Evolutionary conservation across 2,113 vertebrate genomes (phyloP), one percentile per base, ranked within the genome.

Genomic region (Gyps fulvus): DNA sequence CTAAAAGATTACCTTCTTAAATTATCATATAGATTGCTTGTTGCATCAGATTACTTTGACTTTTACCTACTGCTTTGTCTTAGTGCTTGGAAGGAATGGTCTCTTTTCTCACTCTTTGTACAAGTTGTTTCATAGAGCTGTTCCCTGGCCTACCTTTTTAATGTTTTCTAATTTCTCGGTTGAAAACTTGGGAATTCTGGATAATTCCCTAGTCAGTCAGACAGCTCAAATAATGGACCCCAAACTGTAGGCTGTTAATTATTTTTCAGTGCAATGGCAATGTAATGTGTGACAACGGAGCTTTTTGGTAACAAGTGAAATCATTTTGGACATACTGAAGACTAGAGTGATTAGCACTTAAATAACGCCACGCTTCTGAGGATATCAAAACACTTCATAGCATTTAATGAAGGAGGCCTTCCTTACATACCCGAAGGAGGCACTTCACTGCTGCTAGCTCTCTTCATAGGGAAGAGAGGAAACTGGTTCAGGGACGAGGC

Each of bases 201-300:
- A 87, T 98, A 98, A 98, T 98, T 98, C 97, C 96, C 97, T 94
- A 90, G 97, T 96, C 94, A 95, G 83, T 94, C 97, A 98, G 96
- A 95, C 94, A 95, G 96, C 96, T 80, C 80, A 97, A 96, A 95
- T 97, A 98, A 98, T 95, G 93, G 81, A 96, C 94, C 96, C 90
- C 94, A 94, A 95, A 97, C 96, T 96, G 88, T 95, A 96, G 57
- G 88, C 96, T 96, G 97, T 97, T 98, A 97, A 97, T 98, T 98
- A 97, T 98, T 98, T 98, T 97, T 96, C 96, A 93, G 93, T 80
- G 90, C 91, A 96, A 67, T 74, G 42, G 83, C 96, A 93, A 79
- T 58, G 45, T 98, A 95, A 97, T 96, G 91, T 96, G 95, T 95
- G 96, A 95, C 97, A 94, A 40, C 1, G 89, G 96, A 97, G 90